phyloP scores from a whole-genome alignment of 1,140 invertebrate genomes.

The Leguminivora glycinivorella region DNA sequence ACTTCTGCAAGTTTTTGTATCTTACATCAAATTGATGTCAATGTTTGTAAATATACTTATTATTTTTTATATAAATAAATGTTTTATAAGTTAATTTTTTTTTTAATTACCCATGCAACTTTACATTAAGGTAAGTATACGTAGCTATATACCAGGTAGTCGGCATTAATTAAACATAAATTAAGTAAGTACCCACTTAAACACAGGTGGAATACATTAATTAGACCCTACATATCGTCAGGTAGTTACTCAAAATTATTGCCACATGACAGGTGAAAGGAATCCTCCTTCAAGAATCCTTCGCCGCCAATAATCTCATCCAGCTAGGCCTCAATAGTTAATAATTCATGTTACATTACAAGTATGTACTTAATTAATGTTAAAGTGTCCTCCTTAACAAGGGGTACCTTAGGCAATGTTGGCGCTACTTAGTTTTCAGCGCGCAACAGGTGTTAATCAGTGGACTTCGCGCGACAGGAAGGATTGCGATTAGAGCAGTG shows the following conservation, averaged over 20 bases:
- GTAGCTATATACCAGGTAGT: too few relatives aligned
- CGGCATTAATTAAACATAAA: too few relatives aligned
- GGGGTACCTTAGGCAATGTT: slow-evolving; percentile 32
- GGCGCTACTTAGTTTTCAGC: slow-evolving; percentile 34
- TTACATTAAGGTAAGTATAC: too few relatives aligned
- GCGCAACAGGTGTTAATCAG: slow-evolving; percentile 57
- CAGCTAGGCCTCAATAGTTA: too few relatives aligned
- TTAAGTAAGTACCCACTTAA: too few relatives aligned
- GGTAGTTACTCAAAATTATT: too few relatives aligned
- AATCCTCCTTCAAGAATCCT: too few relatives aligned
- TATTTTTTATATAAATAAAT: slow-evolving; percentile 58
- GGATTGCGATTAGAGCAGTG: slow-evolving; percentile 53
- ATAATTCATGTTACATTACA: background rate
- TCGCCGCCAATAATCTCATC: too few relatives aligned
- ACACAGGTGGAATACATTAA: too few relatives aligned
- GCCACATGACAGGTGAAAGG: too few relatives aligned
- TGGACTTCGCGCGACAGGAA: slow-evolving; percentile 37
- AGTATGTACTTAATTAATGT: background rate
- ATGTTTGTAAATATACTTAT: slow-evolving; percentile 62
- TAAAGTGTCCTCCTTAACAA: background rate
- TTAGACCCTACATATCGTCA: too few relatives aligned
- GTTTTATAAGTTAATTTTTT: slow-evolving; percentile 43
- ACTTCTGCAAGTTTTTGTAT: slow-evolving; percentile 54
- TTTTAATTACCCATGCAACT: background rate
- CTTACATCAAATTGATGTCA: slow-evolving; percentile 73